Conservation (phyloP, 2,888 invertebrate species). For the Torymus auratus region DNA sequence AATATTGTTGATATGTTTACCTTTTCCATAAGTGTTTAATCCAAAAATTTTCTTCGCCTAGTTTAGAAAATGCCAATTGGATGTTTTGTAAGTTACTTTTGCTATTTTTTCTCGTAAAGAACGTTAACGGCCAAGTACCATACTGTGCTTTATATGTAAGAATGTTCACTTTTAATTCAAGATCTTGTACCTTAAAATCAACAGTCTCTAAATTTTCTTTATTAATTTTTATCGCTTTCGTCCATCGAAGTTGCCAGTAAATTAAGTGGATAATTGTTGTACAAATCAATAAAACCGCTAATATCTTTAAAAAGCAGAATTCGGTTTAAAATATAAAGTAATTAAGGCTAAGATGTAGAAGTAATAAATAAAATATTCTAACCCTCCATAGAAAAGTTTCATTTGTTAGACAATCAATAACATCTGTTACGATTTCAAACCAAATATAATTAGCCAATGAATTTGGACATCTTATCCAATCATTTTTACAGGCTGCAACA, state of each 20-base stretch:
- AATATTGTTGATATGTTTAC: slow-evolving; percentile 56
- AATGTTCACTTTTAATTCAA: slow-evolving; percentile 71
- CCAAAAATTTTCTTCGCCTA: slow-evolving; percentile 66
- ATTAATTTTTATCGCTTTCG: slow-evolving; percentile 56
- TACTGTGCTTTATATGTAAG: slow-evolving; percentile 72
- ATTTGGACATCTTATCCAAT: slow-evolving; percentile 68
- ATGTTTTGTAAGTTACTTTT: slow-evolving; percentile 61
- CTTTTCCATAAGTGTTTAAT: slow-evolving; percentile 65
- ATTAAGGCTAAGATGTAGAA: neutral
- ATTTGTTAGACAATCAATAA: slow-evolving; percentile 68
- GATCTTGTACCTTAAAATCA: slow-evolving; percentile 68
- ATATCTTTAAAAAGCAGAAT: slow-evolving; percentile 61
- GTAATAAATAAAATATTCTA: slow-evolving; percentile 36
- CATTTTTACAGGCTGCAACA: slow-evolving; percentile 65
- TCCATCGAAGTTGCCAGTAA: slow-evolving; percentile 61
- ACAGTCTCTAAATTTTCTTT: slow-evolving; percentile 64
- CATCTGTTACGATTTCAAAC: slow-evolving; percentile 72
- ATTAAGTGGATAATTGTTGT: slow-evolving; percentile 63
- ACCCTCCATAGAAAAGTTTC: slow-evolving; percentile 69
- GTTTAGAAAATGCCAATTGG: slow-evolving; percentile 63
- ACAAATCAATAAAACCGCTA: slow-evolving; percentile 63
- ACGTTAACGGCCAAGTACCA: slow-evolving; percentile 69
- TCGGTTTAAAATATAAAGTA: neutral
- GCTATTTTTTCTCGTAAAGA: slow-evolving; percentile 61
- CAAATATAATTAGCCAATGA: slow-evolving; percentile 70